These are phyloP conservation scores for Hemichromis elongatus DNA, from an alignment of 2,113 vertebrate species.

Conservation along the genomic window DNA sequence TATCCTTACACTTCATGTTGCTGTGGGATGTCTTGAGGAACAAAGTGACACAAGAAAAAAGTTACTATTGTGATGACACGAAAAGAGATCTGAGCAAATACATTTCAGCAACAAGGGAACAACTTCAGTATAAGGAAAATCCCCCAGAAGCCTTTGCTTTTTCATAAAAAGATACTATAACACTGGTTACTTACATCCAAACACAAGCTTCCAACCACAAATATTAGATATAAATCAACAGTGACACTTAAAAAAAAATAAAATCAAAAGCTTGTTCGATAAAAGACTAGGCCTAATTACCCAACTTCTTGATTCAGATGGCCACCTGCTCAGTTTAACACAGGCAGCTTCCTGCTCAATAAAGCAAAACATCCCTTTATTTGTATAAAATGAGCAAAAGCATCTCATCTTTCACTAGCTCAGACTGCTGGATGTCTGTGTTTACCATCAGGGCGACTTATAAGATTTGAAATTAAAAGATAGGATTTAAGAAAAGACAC, in stretches of 20 bases:
- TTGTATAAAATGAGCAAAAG: fast-evolving
- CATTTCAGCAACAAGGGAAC: no score
- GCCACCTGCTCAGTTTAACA: not conserved
- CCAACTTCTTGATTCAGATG: not conserved
- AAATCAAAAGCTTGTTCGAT: not conserved
- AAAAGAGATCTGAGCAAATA: not conserved
- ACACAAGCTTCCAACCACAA: no score
- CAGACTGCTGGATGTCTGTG: not conserved
- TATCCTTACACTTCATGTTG: not conserved
- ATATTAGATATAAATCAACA: no score
- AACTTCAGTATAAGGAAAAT: no score
- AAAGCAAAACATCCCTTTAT: not conserved
- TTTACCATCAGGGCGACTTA: not conserved
- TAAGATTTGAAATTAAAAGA: no score
- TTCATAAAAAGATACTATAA: no score
- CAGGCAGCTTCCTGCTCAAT: fast-evolving
- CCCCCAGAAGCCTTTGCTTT: no score
- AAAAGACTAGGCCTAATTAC: not conserved
- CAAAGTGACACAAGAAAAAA: not conserved
- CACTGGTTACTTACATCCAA: no score
- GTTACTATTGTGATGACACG: not conserved
- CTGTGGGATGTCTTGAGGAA: not conserved
- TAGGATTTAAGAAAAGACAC: no score
- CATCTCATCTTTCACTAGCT: not conserved
- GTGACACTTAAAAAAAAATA: no score